phyloP scores from a whole-genome alignment of 2,888 invertebrate species.

The Argyresthia goedartella region DNA sequence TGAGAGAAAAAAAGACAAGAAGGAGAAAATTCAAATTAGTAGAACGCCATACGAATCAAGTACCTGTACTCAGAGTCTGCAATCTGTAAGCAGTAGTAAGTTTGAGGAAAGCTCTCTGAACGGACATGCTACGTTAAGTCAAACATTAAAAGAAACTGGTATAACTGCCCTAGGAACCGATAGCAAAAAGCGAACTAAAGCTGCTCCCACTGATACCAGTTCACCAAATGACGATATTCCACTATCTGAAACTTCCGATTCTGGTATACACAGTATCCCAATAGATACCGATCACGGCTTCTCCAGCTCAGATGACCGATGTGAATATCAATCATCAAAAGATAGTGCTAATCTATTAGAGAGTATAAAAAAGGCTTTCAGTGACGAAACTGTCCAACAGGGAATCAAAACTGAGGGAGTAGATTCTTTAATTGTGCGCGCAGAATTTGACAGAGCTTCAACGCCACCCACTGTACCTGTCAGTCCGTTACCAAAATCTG shows the following conservation, averaged over 20 bases:
- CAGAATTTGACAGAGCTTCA: slow-evolving; percentile 48
- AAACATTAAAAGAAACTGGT: slow-evolving; percentile 22
- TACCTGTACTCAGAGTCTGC: slow-evolving; percentile 19
- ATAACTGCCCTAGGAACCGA: not conserved
- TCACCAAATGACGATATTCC: slow-evolving; percentile 31
- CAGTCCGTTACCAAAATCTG: slow-evolving; percentile 69
- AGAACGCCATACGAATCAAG: slow-evolving; percentile 13
- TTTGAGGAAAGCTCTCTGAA: slow-evolving; percentile 14
- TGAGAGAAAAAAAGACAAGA: slow-evolving; percentile 20
- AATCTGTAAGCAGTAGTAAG: slow-evolving; percentile 21
- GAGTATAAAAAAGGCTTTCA: slow-evolving; percentile 51
- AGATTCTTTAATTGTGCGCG: slow-evolving; percentile 27
- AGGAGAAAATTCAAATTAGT: slow-evolving; percentile 1
- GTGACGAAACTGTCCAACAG: slow-evolving; percentile 47
- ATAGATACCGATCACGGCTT: slow-evolving; percentile 22
- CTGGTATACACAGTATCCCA: slow-evolving; percentile 38
- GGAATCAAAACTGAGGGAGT: slow-evolving; percentile 51
- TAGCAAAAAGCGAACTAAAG: slow-evolving; percentile 9
- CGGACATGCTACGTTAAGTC: slow-evolving; percentile 16
- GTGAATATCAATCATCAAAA: slow-evolving; percentile 9
- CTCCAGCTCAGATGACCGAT: slow-evolving; percentile 11
- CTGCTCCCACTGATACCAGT: slow-evolving; percentile 13
- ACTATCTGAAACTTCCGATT: slow-evolving; percentile 35
- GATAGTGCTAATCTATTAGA: slow-evolving; percentile 25
- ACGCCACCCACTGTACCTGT: slow-evolving; percentile 80